Evolutionary conservation across 2,113 vertebrate genomes (phyloP), one percentile per base, ranked within the genome.

Genomic region (Oreotrochilus melanogaster): DNA sequence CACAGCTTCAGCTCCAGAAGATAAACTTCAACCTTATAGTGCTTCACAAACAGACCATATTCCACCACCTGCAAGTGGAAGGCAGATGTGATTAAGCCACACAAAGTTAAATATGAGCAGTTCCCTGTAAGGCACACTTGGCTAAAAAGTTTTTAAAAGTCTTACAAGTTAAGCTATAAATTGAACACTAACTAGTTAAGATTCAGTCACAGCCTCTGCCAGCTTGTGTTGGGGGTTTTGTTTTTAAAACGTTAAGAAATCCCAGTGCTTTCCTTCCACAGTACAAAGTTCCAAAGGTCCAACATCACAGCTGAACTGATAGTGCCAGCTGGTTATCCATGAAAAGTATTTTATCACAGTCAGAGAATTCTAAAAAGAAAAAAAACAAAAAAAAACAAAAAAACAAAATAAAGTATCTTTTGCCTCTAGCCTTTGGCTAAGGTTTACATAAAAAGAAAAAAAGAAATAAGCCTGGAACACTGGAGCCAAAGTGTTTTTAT

Each of bases 11-110:
- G 97, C 94, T 99, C 99, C 69, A 99, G 96, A 90, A 99, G 98
- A 97, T 99, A 99, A 67, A 99, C 99, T 91, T 99, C 99, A 51
- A 99, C 99, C 91, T 99, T 99, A 93, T 98, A 99, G 96, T 99
- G 98, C 97, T 99, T 99, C 72, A 99, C 99, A 98, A 99, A 99
- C 93, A 99, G 98, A 85, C 99, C 99, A 22, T 99, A 98, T 95
- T 99, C 99, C 88, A 99, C 99, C 47, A 99, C 99, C 99, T 99
- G 89, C 15, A 88, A 78, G 47, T 8, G 88, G 25, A 82, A 74
- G 14, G 31, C 18, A 87, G 21, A 54, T 24, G 61, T 6, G 7
- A 57, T n/a, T 33, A 11, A 85, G 50, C 21, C 67, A 50, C 45
- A 47, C 45, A 6, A 2, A 84, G 62, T 30, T 42, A 65, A 35